Conservation (phyloP, 1,140 invertebrate species). For the Colletes latitarsis region DNA sequence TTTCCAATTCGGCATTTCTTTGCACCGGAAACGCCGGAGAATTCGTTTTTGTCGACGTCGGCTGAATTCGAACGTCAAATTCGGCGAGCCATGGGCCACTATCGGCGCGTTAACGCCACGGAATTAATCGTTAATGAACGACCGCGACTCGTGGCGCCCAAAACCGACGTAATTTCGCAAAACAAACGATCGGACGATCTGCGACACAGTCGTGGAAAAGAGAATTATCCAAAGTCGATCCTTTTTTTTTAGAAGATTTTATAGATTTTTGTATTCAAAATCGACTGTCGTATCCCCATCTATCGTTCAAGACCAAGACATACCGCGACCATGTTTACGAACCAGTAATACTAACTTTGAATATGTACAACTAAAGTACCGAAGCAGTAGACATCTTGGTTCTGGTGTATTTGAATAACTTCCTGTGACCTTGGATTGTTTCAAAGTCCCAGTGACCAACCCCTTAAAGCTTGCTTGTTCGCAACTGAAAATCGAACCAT, state of each 20-base stretch:
- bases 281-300: too few species aligned
- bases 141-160: neutral
- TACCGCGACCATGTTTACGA: neutral
- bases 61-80: neutral
- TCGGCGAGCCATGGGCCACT: neutral
- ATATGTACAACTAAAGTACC: neutral
- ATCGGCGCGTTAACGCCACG: neutral
- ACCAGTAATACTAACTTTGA: neutral
- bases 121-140: neutral
- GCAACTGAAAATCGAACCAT: too few species aligned
- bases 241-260: too few species aligned
- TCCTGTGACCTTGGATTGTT: neutral
- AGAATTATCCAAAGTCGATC: too few species aligned
- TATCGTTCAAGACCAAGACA: neutral
- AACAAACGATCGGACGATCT: too few species aligned
- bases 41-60: neutral
- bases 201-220: too few species aligned
- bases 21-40: neutral
- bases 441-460: neutral
- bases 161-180: too few species aligned
- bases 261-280: too few species aligned
- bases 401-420: conserved; percentile 2
- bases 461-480: too few species aligned
- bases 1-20: conserved; percentile 45
- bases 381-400: neutral